These are phyloP conservation scores for Cactoblastis cactorum DNA, from an alignment of 2,888 invertebrate species.

Conservation along the genomic window DNA sequence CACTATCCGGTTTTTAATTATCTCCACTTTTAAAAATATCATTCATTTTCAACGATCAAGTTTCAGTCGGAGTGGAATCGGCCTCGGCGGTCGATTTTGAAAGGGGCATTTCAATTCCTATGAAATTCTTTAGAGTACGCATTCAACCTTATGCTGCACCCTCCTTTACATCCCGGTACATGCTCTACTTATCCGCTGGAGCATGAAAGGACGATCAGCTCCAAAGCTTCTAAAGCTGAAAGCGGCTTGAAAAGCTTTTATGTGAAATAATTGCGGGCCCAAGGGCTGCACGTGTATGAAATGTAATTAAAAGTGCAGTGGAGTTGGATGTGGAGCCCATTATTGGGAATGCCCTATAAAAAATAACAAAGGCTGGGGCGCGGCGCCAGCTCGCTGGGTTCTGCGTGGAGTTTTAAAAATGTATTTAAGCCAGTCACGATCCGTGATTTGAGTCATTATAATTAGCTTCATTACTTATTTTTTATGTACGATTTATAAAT, in stretches of 20 bases:
- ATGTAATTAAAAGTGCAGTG: constrained; percentile 15
- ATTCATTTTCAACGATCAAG: neutral
- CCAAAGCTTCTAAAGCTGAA: constrained; percentile 1
- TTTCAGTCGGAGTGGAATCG: neutral
- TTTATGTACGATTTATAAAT: too few species aligned
- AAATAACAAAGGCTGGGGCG: constrained; percentile 13
- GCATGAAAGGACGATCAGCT: neutral
- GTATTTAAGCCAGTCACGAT: neutral
- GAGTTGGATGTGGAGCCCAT: constrained; percentile 9
- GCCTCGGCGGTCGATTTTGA: neutral
- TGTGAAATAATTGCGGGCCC: constrained; percentile 6
- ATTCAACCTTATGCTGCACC: neutral
- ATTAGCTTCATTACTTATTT: too few species aligned
- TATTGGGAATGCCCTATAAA: constrained; percentile 15
- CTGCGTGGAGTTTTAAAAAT: neutral
- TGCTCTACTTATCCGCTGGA: neutral
- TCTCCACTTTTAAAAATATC: too few species aligned
- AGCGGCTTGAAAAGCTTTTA: constrained; percentile 3
- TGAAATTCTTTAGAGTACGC: neutral
- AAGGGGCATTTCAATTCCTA: neutral
- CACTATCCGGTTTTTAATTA: too few species aligned
- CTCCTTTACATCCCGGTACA: neutral
- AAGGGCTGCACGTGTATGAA: constrained; percentile 14
- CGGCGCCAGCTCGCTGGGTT: neutral
- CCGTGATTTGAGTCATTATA: too few species aligned